Evolutionary conservation across 2,888 invertebrate genomes (phyloP).

Genomic region (Drosophila yooni): DNA sequence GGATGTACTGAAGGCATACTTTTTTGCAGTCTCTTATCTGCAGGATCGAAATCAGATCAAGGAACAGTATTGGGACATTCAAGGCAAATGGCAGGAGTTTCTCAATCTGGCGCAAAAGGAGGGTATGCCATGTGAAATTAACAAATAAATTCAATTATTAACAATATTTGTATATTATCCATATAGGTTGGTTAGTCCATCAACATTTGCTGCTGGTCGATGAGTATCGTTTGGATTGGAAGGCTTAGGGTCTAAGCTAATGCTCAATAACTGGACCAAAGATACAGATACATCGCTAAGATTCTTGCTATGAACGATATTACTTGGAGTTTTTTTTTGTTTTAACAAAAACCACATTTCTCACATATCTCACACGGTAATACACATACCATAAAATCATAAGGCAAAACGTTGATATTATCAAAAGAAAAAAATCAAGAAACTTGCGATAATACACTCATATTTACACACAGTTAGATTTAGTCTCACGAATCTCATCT

Average conservation of each 20-base stretch:
- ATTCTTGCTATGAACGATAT: constrained; percentile 49
- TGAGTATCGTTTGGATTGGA: constrained; percentile 87
- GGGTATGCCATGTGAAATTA: constrained; percentile 62
- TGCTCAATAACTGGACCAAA: constrained; percentile 39
- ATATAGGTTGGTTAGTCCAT: constrained; percentile 87
- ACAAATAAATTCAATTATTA: neutral
- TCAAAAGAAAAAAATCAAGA: constrained; percentile 25
- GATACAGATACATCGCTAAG: constrained; percentile 12
- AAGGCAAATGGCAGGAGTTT: constrained; percentile 86
- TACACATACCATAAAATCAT: constrained; percentile 37
- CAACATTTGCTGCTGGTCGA: constrained; percentile 87
- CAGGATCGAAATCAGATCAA: constrained; percentile 85
- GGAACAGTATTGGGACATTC: constrained; percentile 86
- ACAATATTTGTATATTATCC: neutral
- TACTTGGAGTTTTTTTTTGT: constrained; percentile 31
- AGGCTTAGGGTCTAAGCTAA: constrained; percentile 64
- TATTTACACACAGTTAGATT: constrained; percentile 56
- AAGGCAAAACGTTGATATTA: constrained; percentile 64
- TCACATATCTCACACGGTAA: constrained; percentile 70
- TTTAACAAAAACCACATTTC: constrained; percentile 38
- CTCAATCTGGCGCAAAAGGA: constrained; percentile 85
- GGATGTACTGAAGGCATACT: constrained; percentile 85
- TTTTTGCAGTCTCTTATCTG: constrained; percentile 85
- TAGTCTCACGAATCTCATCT: constrained; percentile 43
- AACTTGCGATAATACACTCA: constrained; percentile 38